Evolutionary conservation across 2,888 invertebrate genomes (phyloP).

Genomic region (Nipponacmea schrenckii): DNA sequence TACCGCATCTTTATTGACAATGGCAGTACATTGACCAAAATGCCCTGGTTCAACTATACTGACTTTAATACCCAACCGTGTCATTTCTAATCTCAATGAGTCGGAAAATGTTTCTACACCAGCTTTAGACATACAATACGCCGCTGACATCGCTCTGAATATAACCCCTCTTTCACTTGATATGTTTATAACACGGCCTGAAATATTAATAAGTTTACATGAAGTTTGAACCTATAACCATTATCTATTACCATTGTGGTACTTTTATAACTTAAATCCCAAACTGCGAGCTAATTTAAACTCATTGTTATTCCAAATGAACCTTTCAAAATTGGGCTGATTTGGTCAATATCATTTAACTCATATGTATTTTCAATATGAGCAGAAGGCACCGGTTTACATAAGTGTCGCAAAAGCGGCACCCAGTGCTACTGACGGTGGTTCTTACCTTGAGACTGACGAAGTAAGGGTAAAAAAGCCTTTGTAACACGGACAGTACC

Average conservation of each 20-base stretch:
- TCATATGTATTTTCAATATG: too few relatives aligned
- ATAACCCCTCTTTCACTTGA: slow-evolving; percentile 58
- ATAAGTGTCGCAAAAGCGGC: too few relatives aligned
- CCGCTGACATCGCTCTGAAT: slow-evolving; percentile 24
- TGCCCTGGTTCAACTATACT: slow-evolving; percentile 35
- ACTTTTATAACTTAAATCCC: too few relatives aligned
- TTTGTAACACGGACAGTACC: slow-evolving; percentile 82
- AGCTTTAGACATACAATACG: slow-evolving; percentile 34
- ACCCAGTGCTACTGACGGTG: neutral
- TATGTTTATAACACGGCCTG: slow-evolving; percentile 62
- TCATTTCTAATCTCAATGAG: slow-evolving; percentile 32
- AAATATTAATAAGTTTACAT: neutral
- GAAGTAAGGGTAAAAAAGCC: slow-evolving; percentile 75
- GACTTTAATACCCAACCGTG: slow-evolving; percentile 34
- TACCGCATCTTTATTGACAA: slow-evolving; percentile 9
- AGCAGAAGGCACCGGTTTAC: too few relatives aligned
- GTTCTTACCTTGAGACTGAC: slow-evolving; percentile 40
- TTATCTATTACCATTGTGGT: too few relatives aligned
- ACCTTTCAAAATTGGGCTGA: too few relatives aligned
- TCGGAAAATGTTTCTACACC: slow-evolving; percentile 36
- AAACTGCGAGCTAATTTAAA: too few relatives aligned
- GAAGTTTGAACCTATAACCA: too few relatives aligned
- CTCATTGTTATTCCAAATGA: too few relatives aligned
- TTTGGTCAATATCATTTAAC: too few relatives aligned
- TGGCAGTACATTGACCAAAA: slow-evolving; percentile 54